Evolutionary conservation across 2,113 vertebrate species (phyloP), one percentile per base, ranked within the genome.

Genomic region (Motacilla alba): DNA sequence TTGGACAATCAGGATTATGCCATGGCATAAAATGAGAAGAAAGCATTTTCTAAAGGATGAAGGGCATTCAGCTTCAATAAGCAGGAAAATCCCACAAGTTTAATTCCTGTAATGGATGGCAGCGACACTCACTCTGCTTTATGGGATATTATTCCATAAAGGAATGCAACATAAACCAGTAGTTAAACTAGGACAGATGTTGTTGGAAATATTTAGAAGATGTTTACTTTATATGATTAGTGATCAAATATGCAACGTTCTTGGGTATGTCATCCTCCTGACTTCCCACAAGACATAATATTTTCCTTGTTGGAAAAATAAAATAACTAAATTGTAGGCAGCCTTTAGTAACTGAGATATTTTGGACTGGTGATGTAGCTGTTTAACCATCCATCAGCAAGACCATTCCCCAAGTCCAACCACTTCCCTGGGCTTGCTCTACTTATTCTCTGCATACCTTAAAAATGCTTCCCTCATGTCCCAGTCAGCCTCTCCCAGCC

Each of bases 101-200:
- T 86, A 89, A 92, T 90, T 80, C 68, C 44, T 87, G 31, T 92
- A 83, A 92, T 58, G 75, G 82, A 80, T 92, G 79, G 87, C 86
- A 94, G 73, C 76, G 83, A 95, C 91, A 93, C 28, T 83, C 5
- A 5, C 33, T 69, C 50, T 87, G 83, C 87, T 94, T 83, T 91
- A 79, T 92, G 73, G 72, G 85, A 91, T 83, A 94, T 85, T 91
- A 76, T 91, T 97, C 94, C 77, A 81, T 85, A 92, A 83, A 93
- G 85, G 96, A 97, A 95, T 93, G 83, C 63, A 95, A 96, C 84
- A 93, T 56, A 79, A 97, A 85, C 95, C 93, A 95, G 89, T 94
- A 96, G 93, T 97, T 97, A 98, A 96, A 96, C 94, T 68, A 95
- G 79, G 84, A 90, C 95, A 97, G 96, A 96, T 94, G 96, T 94